Percentiles rank a stretch among this genome's conserved stretches.
These are phyloP conservation scores for Astur gentilis DNA, from an alignment of 2,113 vertebrate genomes.

Conservation along the genomic window DNA sequence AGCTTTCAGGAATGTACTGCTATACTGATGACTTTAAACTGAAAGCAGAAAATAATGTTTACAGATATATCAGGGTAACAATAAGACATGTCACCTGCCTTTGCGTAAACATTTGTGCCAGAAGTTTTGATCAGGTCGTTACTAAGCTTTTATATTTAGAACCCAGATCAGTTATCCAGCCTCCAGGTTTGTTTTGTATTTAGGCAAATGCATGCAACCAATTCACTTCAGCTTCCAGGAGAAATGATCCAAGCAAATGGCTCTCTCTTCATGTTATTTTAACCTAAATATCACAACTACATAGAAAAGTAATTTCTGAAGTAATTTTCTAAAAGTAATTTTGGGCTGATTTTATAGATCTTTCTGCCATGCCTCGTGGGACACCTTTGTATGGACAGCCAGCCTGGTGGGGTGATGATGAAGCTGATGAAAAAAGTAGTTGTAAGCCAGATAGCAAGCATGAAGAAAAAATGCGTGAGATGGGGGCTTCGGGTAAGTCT, in stretches of 20 bases:
- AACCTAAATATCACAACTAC: neutral
- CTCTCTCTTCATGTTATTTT: neutral
- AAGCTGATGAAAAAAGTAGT: conserved; percentile 88
- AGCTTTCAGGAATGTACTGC: neutral
- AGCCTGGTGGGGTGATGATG: conserved; percentile 97
- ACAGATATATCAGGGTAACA: neutral
- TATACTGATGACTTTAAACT: neutral
- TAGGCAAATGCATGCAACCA: neutral
- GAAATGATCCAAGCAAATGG: neutral
- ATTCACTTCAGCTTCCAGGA: neutral
- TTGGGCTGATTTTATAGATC: conserved; percentile 66
- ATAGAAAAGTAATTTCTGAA: neutral
- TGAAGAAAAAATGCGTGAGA: conserved; percentile 81
- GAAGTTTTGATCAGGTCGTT: conserved; percentile 11
- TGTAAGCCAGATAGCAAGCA: conserved; percentile 84
- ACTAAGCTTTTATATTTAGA: conserved; percentile 54
- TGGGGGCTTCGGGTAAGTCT: conserved; percentile 76
- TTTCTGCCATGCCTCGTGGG: conserved; percentile 86
- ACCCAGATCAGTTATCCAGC: conserved; percentile 18
- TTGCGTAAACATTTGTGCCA: neutral
- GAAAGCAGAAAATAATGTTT: conserved; percentile 1
- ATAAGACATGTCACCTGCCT: neutral
- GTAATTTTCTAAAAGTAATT: neutral
- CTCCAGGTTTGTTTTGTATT: conserved; percentile 30
- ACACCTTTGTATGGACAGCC: conserved; percentile 96